phyloP scores from a whole-genome alignment of 2,113 vertebrate genomes.

The Stegastes partitus region DNA sequence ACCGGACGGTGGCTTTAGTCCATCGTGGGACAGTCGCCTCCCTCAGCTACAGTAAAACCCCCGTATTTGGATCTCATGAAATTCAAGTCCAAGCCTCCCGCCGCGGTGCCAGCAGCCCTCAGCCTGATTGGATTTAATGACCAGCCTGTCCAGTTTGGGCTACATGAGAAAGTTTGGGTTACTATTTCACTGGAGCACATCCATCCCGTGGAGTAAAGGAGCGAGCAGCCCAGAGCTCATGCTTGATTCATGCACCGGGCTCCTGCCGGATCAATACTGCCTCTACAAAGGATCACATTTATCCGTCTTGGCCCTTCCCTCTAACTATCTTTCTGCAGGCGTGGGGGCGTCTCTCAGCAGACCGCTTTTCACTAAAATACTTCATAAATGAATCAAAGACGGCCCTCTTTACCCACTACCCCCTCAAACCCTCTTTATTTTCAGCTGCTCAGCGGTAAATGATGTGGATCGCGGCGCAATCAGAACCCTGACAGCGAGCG shows the following conservation, averaged over 20 bases:
- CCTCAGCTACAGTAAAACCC: background rate
- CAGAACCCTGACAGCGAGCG: slow-evolving; percentile 37
- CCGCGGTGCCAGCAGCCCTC: slow-evolving; percentile 1
- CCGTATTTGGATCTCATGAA: slow-evolving; percentile 15
- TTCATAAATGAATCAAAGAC: slow-evolving; percentile 49
- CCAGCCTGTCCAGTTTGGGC: slow-evolving; percentile 35
- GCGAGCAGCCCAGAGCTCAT: slow-evolving; percentile 60
- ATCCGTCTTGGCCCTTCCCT: slow-evolving; percentile 71
- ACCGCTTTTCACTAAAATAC: slow-evolving; percentile 44
- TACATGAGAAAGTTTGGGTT: slow-evolving; percentile 37
- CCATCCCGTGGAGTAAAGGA: slow-evolving; percentile 49
- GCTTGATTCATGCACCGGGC: slow-evolving; percentile 78
- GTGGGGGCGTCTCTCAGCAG: slow-evolving; percentile 26
- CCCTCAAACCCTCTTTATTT: background rate
- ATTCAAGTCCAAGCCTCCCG: background rate
- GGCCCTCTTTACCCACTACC: background rate
- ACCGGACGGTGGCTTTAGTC: background rate
- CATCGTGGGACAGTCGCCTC: background rate
- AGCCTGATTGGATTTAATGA: slow-evolving; percentile 52
- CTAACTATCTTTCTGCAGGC: slow-evolving; percentile 61
- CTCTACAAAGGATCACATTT: slow-evolving; percentile 78
- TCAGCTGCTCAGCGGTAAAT: slow-evolving; percentile 13
- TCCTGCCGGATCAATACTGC: slow-evolving; percentile 79
- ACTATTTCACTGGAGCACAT: slow-evolving; percentile 40
- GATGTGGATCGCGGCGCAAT: slow-evolving; percentile 27